These are phyloP conservation scores for Augochlora pura DNA, from an alignment of 1,140 invertebrate species.

Conservation along the genomic window DNA sequence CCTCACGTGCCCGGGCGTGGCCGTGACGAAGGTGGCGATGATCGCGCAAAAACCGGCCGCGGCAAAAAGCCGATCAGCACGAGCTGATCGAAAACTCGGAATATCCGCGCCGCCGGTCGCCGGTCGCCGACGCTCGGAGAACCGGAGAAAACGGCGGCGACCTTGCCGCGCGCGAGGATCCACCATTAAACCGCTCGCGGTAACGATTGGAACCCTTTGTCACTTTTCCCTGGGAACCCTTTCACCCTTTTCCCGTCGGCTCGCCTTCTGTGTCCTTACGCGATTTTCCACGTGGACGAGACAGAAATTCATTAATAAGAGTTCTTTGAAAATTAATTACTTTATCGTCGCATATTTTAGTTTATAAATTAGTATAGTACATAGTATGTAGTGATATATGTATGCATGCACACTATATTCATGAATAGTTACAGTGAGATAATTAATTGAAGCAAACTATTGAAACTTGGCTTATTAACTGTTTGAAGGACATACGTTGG, in stretches of 20 bases:
- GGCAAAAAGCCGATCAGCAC: conserved; percentile 66
- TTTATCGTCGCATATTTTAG: too few relatives aligned
- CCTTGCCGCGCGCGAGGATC: neutral
- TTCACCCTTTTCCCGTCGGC: too few relatives aligned
- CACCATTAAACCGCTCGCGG: neutral
- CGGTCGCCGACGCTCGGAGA: too few relatives aligned
- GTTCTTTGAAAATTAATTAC: too few relatives aligned
- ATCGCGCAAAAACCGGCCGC: conserved; percentile 55
- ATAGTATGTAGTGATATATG: too few relatives aligned
- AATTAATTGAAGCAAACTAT: conserved; percentile 23
- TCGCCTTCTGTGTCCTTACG: too few relatives aligned
- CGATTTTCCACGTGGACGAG: too few relatives aligned
- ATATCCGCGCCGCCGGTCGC: conserved; percentile 53
- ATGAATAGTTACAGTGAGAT: conserved; percentile 1
- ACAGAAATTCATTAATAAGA: too few relatives aligned
- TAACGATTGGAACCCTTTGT: too few relatives aligned
- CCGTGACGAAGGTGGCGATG: conserved; percentile 72
- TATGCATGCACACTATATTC: conserved; percentile 1
- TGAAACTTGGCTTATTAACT: conserved; percentile 8
- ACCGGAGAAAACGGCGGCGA: neutral
- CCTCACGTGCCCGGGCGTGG: conserved; percentile 77
- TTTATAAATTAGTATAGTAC: conserved; percentile 5
- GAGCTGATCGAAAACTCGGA: conserved; percentile 72
- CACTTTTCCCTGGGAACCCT: too few relatives aligned
- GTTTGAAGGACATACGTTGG: neutral